Evolutionary conservation across 2,888 invertebrate genomes (phyloP).

Genomic region (Mellilla xanthometata): DNA sequence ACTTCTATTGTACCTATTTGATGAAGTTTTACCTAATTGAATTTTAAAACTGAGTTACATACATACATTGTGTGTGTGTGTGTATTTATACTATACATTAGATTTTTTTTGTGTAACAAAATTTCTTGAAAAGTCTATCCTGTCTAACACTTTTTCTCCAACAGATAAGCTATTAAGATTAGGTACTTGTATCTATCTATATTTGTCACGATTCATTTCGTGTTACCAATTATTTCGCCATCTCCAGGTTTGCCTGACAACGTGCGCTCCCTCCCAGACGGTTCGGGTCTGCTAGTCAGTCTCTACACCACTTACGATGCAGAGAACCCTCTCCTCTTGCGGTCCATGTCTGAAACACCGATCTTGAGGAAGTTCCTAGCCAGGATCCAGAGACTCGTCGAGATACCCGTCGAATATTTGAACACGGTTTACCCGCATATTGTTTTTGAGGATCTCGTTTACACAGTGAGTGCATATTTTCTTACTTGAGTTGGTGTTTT

Average conservation of each 20-base stretch:
- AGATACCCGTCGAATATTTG: conserved; percentile 84
- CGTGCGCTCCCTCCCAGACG: conserved; percentile 75
- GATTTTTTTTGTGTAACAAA: too few species aligned
- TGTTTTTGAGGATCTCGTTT: conserved; percentile 82
- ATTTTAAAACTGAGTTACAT: too few species aligned
- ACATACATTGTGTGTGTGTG: too few species aligned
- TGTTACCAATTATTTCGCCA: too few species aligned
- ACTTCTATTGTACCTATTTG: not conserved
- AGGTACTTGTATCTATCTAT: too few species aligned
- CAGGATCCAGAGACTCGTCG: conserved; percentile 81
- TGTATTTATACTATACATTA: too few species aligned
- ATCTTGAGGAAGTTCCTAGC: conserved; percentile 85
- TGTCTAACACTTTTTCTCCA: too few species aligned
- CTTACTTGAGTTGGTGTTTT: too few species aligned
- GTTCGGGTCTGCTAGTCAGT: conserved; percentile 86
- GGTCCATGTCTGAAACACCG: conserved; percentile 84
- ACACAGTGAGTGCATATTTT: conserved; percentile 73
- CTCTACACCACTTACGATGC: conserved; percentile 80
- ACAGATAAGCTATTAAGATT: too few species aligned
- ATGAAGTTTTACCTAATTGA: too few species aligned
- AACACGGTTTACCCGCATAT: conserved; percentile 86
- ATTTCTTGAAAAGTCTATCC: too few species aligned
- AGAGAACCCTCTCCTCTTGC: conserved; percentile 79
- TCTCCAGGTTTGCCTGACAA: conserved; percentile 85
- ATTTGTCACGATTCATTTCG: not conserved